These are phyloP conservation scores for Paramisgurnus dabryanus DNA, from an alignment of 2,113 vertebrate genomes.

Conservation along the genomic window DNA sequence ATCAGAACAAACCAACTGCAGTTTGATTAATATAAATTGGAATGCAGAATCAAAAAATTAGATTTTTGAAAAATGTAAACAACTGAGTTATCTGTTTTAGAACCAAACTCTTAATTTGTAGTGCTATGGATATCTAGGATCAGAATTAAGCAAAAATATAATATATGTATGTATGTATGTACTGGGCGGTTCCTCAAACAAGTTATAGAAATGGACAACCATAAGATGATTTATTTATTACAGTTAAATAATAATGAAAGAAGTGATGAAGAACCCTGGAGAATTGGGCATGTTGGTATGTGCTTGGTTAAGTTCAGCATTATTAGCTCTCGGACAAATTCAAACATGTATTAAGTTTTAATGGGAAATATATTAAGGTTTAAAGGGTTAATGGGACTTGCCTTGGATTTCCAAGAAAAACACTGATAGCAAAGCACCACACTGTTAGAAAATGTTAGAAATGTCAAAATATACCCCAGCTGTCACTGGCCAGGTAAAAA, in stretches of 20 bases:
- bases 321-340: background rate
- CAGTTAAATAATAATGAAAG: slow-evolving; percentile 4
- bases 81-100: no score
- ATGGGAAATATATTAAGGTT: background rate
- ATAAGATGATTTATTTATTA: slow-evolving; percentile 6
- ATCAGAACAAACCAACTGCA: no score
- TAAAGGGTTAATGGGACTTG: no score
- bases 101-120: no score
- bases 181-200: background rate
- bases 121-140: no score
- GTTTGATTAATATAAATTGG: no score
- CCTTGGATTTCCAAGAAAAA: background rate
- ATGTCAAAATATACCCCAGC: no score
- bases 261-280: slow-evolving; percentile 2
- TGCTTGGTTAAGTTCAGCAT: background rate
- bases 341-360: background rate
- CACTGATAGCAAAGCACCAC: background rate
- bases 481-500: no score
- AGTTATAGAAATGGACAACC: background rate
- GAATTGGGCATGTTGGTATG: background rate
- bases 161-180: background rate
- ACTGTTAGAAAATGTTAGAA: no score
- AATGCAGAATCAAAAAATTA: no score
- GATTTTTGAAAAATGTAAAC: no score
- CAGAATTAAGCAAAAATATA: no score